phyloP scores from a whole-genome alignment of 2,888 invertebrate genomes.

The Drosophila rubida region DNA sequence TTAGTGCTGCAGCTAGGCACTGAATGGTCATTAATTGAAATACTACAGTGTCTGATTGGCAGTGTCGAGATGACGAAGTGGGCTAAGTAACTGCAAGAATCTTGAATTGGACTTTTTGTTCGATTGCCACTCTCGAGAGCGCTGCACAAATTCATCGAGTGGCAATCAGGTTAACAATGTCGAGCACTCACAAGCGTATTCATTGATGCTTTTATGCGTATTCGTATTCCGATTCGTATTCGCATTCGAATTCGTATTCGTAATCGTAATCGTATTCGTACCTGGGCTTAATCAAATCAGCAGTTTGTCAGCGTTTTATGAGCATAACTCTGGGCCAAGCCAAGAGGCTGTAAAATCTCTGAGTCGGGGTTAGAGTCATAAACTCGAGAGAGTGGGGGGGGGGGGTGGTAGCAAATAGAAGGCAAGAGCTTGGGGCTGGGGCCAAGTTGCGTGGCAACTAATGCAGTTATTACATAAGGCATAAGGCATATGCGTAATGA shows the following conservation, averaged over 20 bases:
- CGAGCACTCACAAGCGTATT: not conserved
- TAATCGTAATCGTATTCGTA: not conserved
- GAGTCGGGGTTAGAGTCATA: constrained; percentile 19
- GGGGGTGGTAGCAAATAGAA: too few species aligned
- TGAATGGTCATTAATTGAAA: too few species aligned
- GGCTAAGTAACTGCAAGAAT: not conserved
- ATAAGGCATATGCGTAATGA: constrained; percentile 41
- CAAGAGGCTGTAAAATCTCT: constrained; percentile 25
- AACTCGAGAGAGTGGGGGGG: constrained; percentile 7
- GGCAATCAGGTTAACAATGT: not conserved
- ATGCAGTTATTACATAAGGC: constrained; percentile 53
- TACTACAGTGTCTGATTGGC: too few species aligned
- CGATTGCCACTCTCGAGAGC: not conserved
- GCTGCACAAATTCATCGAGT: not conserved
- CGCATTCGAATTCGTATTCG: not conserved
- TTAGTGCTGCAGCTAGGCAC: too few species aligned
- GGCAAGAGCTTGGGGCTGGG: not conserved
- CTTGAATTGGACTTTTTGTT: not conserved
- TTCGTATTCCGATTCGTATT: not conserved
- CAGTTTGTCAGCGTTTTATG: constrained; percentile 16
- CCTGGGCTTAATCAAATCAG: constrained; percentile 16
- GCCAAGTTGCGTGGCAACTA: constrained; percentile 32
- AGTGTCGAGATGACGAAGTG: too few species aligned
- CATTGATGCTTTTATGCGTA: not conserved
- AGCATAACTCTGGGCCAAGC: not conserved